Base-by-base conservation (phyloP, 2,113 vertebrate species). In the Zosterops lateralis region DNA sequence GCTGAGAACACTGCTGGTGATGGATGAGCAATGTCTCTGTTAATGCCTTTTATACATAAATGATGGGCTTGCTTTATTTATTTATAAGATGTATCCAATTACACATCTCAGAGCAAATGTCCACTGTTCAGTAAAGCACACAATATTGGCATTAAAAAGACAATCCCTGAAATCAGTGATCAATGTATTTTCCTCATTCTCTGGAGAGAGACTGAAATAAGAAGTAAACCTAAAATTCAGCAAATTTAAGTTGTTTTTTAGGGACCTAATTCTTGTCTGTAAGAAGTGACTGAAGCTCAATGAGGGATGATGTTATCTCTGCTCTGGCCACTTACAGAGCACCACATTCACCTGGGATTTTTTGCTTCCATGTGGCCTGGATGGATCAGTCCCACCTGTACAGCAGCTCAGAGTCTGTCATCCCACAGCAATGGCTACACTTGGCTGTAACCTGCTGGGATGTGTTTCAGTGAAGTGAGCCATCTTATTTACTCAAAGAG, bases 21-120 rank as follows among this genome's bases (percentile, higher is more conserved):
- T 94, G 89, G 94, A 94, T 96, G 89, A 91, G 70, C n/a, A 9
- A 88, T 86, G 89, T 90, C 91, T 95, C 81, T 95, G 87, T 95
- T 96, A 95, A 84, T 94, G 89, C 91, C 82, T 79, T 89, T 77
- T 91, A 91, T 96, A 88, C 87, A 94, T 95, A 95, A 96, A 92
- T 90, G 78, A 97, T 92, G 91, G 87, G 67, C 67, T 92, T 68
- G 8, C 89, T 96, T 96, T 76, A 65, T 95, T 96, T 95, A 95
- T 96, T 96, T 96, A 85, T 95, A 80, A 96, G 84, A 58, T 91
- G 56, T 77, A 89, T 85, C 95, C 85, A 95, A 90, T 96, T 94
- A 88, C 67, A 85, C 73, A 75, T 87, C 91, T 92, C 12, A 1
- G 89, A 92, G 76, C 84, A 74, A 95, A 95, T 65, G 89, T 77